Evolutionary conservation across 2,797 vertebrate species (phyloP).

Genomic region (Borostomias antarcticus): DNA sequence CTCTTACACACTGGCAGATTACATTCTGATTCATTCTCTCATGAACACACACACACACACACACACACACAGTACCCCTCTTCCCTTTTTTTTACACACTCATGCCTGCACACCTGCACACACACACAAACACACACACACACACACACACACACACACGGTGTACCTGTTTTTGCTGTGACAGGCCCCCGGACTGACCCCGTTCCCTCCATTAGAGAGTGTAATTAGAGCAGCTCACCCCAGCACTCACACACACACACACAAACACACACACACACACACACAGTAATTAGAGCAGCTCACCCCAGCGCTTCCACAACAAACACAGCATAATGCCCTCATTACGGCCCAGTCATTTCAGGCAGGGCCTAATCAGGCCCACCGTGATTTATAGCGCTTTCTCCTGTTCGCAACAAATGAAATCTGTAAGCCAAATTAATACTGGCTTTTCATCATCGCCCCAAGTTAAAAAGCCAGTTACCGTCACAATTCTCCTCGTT

Average conservation of each 20-base stretch:
- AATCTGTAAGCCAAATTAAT: slow-evolving; percentile 99
- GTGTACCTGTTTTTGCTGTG: slow-evolving; percentile 63
- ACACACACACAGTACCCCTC: slow-evolving; percentile 51
- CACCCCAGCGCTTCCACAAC: slow-evolving; percentile 96
- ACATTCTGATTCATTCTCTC: slow-evolving; percentile 25
- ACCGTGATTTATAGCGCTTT: slow-evolving; percentile 98
- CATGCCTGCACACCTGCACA: slow-evolving; percentile 47
- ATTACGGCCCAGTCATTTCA: slow-evolving; percentile 98
- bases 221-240: slow-evolving; percentile 83
- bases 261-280: slow-evolving; percentile 35
- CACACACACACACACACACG: slow-evolving; percentile 38
- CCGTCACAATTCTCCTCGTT: slow-evolving; percentile 93
- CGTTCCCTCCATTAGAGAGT: slow-evolving; percentile 93
- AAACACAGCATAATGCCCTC: slow-evolving; percentile 98
- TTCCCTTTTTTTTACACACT: too few species aligned
- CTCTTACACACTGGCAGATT: slow-evolving; percentile 47
- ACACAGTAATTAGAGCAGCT: slow-evolving; percentile 65
- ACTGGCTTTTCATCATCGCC: slow-evolving; percentile 96
- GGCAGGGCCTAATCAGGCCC: slow-evolving; percentile 96
- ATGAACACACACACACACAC: slow-evolving; percentile 10
- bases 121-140: slow-evolving; percentile 53
- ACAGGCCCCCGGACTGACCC: slow-evolving; percentile 85
- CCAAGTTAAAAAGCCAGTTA: slow-evolving; percentile 94
- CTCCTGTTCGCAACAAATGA: slow-evolving; percentile 99
- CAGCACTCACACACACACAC: slow-evolving; percentile 81